Base-by-base conservation (phyloP, 2,113 vertebrate species). In the Vulpes ferrilata region DNA sequence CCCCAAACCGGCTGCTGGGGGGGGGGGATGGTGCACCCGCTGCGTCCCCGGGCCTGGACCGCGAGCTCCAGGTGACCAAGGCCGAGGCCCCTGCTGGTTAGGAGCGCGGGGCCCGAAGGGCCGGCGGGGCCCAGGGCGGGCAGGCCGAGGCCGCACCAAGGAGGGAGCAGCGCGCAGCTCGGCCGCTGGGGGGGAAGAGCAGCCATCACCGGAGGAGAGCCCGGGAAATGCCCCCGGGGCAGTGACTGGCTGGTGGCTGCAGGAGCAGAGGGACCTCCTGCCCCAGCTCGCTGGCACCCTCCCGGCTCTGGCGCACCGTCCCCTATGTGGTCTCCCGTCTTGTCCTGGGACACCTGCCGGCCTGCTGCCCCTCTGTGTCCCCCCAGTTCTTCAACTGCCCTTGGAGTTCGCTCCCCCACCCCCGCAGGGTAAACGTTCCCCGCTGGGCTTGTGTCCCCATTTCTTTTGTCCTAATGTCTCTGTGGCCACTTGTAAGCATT, bases 81-180 rank as follows among this genome's bases (percentile, higher is more conserved):
- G 22, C 10, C 7, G 90, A 30, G 5, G 64, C 43, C 43, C 4
- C n/a, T 0, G 27, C 7, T 25, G 17, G 17, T 13, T 5, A 11
- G 25, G 62, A 9, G 16, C 1, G 0, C 65, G 51, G 16, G 2
- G 38, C n/a, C 3, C 65, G 27, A 55, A n/a, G 4, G 10, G 73
- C 7, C 11, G 6, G 51, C 51, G 0, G 3, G 6, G 38, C 64
- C 35, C 57, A 17, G n/a, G 1, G 12, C 1, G 2, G 64, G 48
- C 27, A 15, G 57, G 17, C 71, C 15, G 48, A 7, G 51, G 20
- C 22, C 11, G 3, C 38, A 10, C 60, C 2, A 4, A 38, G 25
- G 6, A 43, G 43, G 43, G 1, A 7, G 43, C 43, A 43, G 38
- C 38, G 4, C 38, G 38, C 38, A 43, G 38, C 38, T 43, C 23